These are phyloP conservation scores for Nettapus auritus DNA, from an alignment of 2,113 vertebrate genomes.

Conservation along the genomic window DNA sequence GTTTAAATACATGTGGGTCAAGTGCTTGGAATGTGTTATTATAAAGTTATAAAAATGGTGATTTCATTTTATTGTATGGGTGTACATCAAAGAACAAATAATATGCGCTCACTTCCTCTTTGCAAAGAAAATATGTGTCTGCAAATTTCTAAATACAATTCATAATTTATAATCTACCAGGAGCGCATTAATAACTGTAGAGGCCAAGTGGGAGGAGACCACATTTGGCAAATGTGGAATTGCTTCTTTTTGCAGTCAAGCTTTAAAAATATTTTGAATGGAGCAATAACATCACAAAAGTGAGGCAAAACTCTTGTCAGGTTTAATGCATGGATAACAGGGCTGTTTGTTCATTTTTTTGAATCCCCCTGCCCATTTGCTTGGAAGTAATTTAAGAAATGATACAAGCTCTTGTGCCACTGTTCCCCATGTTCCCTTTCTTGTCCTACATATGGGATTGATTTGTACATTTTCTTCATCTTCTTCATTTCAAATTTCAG, in stretches of 20 bases:
- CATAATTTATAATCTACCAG: conserved; percentile 41
- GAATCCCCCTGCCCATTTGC: background rate
- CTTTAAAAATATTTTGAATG: conserved; percentile 1
- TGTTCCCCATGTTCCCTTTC: background rate
- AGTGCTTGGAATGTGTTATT: background rate
- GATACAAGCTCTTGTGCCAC: background rate
- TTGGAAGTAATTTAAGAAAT: background rate
- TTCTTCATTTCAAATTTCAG: background rate
- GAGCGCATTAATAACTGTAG: background rate
- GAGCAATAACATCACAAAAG: background rate
- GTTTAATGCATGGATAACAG: background rate
- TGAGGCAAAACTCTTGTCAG: background rate
- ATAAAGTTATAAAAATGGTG: background rate
- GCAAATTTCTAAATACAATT: conserved; percentile 32
- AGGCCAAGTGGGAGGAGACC: conserved; percentile 21
- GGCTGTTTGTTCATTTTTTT: background rate
- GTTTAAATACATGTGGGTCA: conserved; percentile 48
- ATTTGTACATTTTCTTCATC: background rate
- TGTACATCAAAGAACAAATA: conserved; percentile 22
- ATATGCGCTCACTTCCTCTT: background rate
- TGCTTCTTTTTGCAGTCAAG: background rate
- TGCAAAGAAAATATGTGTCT: background rate
- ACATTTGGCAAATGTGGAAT: conserved; percentile 19
- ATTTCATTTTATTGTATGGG: background rate
- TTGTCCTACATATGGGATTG: background rate